Evolutionary conservation across 2,113 vertebrate genomes (phyloP).

Genomic region (Aramus guarauna): DNA sequence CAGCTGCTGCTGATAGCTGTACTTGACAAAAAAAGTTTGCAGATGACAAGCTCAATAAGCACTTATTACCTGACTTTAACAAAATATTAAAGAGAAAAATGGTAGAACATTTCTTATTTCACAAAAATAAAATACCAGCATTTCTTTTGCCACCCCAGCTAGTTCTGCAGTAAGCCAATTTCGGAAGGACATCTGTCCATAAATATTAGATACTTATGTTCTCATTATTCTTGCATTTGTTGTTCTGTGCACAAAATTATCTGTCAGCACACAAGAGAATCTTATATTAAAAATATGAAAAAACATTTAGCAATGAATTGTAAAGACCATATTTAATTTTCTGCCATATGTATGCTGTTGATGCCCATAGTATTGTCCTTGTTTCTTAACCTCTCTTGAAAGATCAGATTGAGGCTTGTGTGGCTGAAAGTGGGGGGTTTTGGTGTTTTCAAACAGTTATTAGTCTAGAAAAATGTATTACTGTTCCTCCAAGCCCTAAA

Average conservation of each 20-base stretch:
- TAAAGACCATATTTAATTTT: neutral
- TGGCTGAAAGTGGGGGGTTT: rapidly evolving
- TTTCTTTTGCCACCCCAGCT: neutral
- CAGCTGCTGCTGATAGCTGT: neutral
- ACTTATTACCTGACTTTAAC: neutral
- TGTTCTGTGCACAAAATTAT: neutral
- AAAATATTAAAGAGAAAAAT: neutral
- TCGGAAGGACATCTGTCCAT: neutral
- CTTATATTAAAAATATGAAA: neutral
- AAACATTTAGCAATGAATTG: neutral
- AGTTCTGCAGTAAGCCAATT: neutral
- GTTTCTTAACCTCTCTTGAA: neutral
- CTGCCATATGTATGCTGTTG: neutral
- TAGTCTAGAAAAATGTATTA: neutral
- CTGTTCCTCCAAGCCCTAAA: neutral
- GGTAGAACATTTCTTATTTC: neutral
- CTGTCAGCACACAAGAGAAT: neutral
- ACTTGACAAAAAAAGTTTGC: neutral
- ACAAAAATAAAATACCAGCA: neutral
- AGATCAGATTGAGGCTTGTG: neutral
- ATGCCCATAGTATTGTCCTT: neutral
- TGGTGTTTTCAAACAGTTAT: neutral
- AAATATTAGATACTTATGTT: neutral
- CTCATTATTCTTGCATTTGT: neutral
- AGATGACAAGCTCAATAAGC: neutral